Evolutionary conservation across 2,113 vertebrate genomes (phyloP).

Genomic region (Zapus hudsonius): DNA sequence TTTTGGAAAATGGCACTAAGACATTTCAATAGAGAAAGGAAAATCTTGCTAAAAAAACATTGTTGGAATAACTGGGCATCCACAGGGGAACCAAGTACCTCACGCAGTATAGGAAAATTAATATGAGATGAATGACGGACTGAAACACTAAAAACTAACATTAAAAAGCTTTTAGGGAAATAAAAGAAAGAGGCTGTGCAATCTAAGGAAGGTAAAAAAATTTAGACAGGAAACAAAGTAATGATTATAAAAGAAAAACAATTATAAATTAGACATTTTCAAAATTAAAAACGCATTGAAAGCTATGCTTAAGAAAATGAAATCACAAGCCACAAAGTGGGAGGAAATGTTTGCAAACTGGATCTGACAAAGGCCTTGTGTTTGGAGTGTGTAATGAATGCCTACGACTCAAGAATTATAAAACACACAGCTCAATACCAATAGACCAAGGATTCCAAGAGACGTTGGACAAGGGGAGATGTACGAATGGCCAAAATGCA

Average conservation of each 20-base stretch:
- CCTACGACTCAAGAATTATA: background rate
- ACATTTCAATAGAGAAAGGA: background rate
- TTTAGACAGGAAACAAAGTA: conserved; percentile 33
- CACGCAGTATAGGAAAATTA: background rate
- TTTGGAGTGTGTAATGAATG: background rate
- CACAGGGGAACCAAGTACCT: background rate
- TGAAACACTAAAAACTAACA: background rate
- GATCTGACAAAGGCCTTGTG: background rate
- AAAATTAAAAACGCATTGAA: conserved; percentile 30
- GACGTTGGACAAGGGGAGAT: background rate
- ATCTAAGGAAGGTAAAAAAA: background rate
- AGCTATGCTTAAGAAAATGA: conserved; percentile 32
- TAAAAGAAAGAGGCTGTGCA: background rate
- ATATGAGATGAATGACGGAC: background rate
- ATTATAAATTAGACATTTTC: conserved; percentile 14
- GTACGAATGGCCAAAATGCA: background rate
- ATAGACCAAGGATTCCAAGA: background rate
- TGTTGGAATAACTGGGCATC: background rate
- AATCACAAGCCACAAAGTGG: background rate
- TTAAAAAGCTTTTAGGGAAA: background rate
- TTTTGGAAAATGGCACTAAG: conserved; percentile 1
- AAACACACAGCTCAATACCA: background rate
- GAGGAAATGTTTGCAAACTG: background rate
- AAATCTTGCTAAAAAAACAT: conserved; percentile 2
- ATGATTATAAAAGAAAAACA: conserved; percentile 6